These are phyloP conservation scores for Lagorchestes hirsutus DNA, from an alignment of 2,797 vertebrate genomes.

Conservation along the genomic window DNA sequence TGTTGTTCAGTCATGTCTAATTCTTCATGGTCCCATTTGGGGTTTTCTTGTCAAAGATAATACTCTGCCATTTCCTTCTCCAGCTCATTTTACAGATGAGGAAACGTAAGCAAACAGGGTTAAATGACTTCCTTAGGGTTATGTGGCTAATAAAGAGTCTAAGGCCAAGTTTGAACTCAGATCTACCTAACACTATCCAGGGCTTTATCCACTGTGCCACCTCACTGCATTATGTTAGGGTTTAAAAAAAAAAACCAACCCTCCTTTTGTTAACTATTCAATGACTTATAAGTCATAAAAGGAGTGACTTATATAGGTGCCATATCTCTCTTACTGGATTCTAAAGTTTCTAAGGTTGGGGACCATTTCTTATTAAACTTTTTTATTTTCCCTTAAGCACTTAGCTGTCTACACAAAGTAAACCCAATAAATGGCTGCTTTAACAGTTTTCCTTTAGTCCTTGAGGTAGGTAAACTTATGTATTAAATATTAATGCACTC, in stretches of 20 bases:
- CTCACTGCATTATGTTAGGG: background rate
- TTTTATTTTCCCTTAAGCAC: background rate
- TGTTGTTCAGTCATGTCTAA: background rate
- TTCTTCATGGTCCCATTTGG: background rate
- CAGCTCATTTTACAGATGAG: background rate
- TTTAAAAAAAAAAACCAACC: too few species aligned
- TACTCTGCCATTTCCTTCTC: background rate
- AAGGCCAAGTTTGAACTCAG: background rate
- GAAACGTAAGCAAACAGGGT: background rate
- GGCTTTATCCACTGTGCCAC: background rate
- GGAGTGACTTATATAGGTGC: background rate
- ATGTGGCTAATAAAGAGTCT: background rate
- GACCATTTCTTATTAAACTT: background rate
- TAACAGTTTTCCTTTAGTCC: conserved; percentile 7
- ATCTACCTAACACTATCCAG: background rate
- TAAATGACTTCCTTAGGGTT: background rate
- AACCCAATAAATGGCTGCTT: background rate
- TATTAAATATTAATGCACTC: background rate
- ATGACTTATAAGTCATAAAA: background rate
- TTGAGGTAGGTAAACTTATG: background rate
- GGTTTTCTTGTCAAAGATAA: background rate
- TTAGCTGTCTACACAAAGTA: background rate
- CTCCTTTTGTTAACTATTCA: background rate
- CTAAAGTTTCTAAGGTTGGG: background rate
- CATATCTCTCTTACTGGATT: background rate